These are phyloP conservation scores for Crenuchus spilurus DNA, from an alignment of 2,797 vertebrate genomes.

Conservation along the genomic window DNA sequence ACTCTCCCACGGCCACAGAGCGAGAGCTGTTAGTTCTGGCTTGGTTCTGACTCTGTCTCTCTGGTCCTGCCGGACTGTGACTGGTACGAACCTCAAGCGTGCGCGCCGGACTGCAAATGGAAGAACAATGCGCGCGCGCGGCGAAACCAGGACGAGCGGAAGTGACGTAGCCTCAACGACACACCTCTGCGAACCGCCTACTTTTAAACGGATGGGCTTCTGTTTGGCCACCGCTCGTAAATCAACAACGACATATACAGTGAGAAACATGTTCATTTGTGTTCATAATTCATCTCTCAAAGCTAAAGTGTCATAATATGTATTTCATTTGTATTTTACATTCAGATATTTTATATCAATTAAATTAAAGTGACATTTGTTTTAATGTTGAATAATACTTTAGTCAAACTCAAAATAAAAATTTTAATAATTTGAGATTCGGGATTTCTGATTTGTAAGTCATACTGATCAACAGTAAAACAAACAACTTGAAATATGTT, in stretches of 20 bases:
- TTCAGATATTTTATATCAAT: no score
- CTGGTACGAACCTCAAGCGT: slow-evolving; percentile 21
- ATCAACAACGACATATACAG: background rate
- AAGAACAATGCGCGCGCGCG: slow-evolving; percentile 57
- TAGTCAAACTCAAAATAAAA: no score
- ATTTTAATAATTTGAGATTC: no score
- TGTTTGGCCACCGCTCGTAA: background rate
- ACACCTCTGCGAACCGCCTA: slow-evolving; percentile 40
- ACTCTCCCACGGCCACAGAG: background rate
- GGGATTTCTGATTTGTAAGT: no score
- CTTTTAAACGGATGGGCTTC: slow-evolving; percentile 1
- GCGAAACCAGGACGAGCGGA: slow-evolving; percentile 53
- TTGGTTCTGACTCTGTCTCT: no score
- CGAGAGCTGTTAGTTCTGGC: background rate
- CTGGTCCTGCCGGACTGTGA: slow-evolving; percentile 39
- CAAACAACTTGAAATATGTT: no score
- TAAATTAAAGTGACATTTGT: no score
- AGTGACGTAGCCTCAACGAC: slow-evolving; percentile 49
- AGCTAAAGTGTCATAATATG: no score
- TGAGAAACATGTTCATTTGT: no score
- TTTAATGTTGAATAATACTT: no score
- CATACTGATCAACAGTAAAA: no score
- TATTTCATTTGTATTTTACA: no score
- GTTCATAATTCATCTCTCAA: background rate
- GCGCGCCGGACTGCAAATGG: slow-evolving; percentile 55